Base-by-base conservation (phyloP, 37 sponge, comb jelly and placozoan species). In the Axinella damicornis region DNA sequence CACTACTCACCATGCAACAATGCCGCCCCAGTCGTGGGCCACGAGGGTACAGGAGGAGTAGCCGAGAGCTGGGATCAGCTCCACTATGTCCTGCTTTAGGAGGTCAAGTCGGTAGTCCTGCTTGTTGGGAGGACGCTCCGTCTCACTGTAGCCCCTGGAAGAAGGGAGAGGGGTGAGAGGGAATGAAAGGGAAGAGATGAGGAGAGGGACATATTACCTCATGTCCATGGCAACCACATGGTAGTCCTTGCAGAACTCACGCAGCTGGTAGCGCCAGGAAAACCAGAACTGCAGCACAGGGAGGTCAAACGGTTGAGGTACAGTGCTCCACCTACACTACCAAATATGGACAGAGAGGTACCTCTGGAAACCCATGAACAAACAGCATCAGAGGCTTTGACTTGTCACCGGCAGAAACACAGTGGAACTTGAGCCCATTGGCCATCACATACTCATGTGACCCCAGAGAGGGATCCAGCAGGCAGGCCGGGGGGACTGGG, bases 1-100 rank as follows among this genome's bases (percentile, higher is more conserved):
- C 46, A 4, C 46, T 9, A 24, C 88, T 65, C 40, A 89, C 95
- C 95, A 95, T 27, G 90, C 92, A 21, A 95, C 21, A 25, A 85
- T 65, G 32, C 92, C 95, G 22, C 95, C 95, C 95, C 95, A 94
- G 69, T 94, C 95, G 53, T 94, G 95, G 25, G 89, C 95, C 35
- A 91, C 92, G 55, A 94, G 69, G 65, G 56, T 84, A 53, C 95
- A 94, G 57, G 84, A 87, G 57, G 76, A 33, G 59, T 87, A 66
- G 1, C 89, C 84, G 21, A 93, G 67, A 4, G 75, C 63, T 35
- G 62, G 53, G 20, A 77, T 63, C 54, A 94, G 67, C 62, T 92
- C 85, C 16, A 67, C 79, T 59, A 95, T 67, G 54, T 95, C 95
- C 35, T 85, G 63, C 2, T 15, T 72, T 31, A 95, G 65, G 38